Evolutionary conservation across 2,797 vertebrate species (phyloP).

Genomic region (Vespertilio murinus): DNA sequence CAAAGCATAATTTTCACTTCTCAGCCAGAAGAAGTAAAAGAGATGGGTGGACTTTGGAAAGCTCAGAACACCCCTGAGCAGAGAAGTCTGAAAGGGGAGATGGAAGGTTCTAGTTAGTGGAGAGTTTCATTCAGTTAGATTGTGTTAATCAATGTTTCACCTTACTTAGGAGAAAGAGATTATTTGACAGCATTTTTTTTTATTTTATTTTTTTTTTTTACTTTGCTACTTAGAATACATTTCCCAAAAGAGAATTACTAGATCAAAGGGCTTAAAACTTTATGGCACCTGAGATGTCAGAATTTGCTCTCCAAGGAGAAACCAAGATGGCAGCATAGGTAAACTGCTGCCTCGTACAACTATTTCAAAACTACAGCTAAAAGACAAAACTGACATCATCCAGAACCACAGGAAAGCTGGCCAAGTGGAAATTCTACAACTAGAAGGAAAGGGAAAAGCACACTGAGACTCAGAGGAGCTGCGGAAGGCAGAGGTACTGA

Average conservation of each 20-base stretch:
- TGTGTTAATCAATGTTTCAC: not conserved
- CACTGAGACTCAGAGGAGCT: too few relatives aligned
- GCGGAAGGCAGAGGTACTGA: too few relatives aligned
- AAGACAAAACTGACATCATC: too few relatives aligned
- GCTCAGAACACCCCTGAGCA: not conserved
- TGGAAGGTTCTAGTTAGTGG: not conserved
- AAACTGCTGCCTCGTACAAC: too few relatives aligned
- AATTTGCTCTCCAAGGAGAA: not conserved
- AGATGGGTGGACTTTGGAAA: not conserved
- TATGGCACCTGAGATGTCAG: not conserved
- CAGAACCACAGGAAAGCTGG: too few relatives aligned
- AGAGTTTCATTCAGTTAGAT: not conserved
- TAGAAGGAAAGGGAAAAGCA: too few relatives aligned
- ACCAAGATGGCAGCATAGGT: too few relatives aligned
- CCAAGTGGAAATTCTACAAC: too few relatives aligned
- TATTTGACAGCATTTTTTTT: not conserved
- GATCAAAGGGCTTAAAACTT: not conserved
- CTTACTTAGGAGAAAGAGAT: not conserved
- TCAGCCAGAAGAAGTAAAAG: not conserved
- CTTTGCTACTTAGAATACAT: not conserved
- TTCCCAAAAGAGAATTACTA: not conserved
- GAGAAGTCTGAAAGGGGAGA: not conserved
- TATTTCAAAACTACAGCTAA: too few relatives aligned
- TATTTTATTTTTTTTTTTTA: not conserved
- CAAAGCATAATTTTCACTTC: not conserved